A percentile compares a stretch with the other conserved stretches of the same genome.
phyloP scores from a whole-genome alignment of 2,888 invertebrate genomes.

The Thereva nobilitata region DNA sequence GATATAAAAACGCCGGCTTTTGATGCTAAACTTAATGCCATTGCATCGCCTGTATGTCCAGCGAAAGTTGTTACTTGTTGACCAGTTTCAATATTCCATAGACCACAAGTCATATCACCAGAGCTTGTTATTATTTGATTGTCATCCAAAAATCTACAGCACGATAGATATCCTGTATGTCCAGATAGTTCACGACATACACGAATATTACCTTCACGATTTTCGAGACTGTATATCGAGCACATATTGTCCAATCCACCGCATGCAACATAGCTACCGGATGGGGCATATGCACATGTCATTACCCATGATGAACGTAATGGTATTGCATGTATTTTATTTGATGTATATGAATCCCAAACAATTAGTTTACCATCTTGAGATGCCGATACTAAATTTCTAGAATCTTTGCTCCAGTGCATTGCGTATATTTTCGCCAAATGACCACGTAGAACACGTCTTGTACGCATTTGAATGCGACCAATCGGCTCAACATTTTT shows the following conservation, averaged over 20 bases:
- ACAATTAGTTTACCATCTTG: constrained; percentile 99
- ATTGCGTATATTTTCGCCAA: constrained; percentile 99
- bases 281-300: constrained; percentile 99
- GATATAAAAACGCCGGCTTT: constrained; percentile 97
- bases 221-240: constrained; percentile 94
- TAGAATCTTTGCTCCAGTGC: constrained; percentile 98
- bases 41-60: constrained; percentile 97
- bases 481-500: constrained; percentile 94
- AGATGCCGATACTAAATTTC: constrained; percentile 95
- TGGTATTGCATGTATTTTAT: constrained; percentile 98
- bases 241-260: constrained; percentile 98
- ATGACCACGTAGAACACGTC: constrained; percentile 94
- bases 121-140: constrained; percentile 95
- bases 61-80: constrained; percentile 96
- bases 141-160: constrained; percentile 97
- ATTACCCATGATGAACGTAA: constrained; percentile 98
- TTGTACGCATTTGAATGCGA: constrained; percentile 97
- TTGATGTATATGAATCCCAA: constrained; percentile 98
- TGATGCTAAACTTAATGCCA: constrained; percentile 93
- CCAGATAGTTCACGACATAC: constrained; percentile 96
- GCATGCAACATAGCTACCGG: constrained; percentile 95
- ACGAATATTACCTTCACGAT: constrained; percentile 93
- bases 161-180: constrained; percentile 96
- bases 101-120: constrained; percentile 97
- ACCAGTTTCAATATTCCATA: constrained; percentile 99